Conservation (phyloP, 2,888 invertebrate species). For the Campoplex capitator region DNA sequence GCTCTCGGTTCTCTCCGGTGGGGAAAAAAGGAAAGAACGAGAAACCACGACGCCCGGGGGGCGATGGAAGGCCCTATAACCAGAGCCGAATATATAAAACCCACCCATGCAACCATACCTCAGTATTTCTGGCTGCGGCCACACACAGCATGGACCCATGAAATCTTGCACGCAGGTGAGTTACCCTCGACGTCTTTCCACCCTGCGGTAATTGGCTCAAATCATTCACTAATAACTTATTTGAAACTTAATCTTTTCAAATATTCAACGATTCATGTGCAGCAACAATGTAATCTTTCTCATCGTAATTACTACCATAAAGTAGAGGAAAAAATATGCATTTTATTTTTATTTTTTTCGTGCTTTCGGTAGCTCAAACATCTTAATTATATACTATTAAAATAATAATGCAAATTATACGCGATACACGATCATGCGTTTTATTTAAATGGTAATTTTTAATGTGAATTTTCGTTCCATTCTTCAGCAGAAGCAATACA, state of each 20-base stretch:
- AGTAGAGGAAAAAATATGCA: neutral
- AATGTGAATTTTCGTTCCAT: slow-evolving; percentile 12
- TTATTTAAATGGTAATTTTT: slow-evolving; percentile 19
- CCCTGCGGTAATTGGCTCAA: slow-evolving; percentile 36
- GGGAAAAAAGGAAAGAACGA: slow-evolving; percentile 47
- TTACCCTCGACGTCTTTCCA: slow-evolving; percentile 40
- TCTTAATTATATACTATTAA: slow-evolving; percentile 31
- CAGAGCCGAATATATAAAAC: slow-evolving; percentile 66
- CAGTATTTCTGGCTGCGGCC: slow-evolving; percentile 45
- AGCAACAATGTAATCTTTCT: neutral
- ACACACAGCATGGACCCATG: slow-evolving; percentile 50
- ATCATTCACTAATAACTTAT: slow-evolving; percentile 47
- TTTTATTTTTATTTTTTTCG: neutral
- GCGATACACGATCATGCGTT: slow-evolving; percentile 3
- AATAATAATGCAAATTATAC: slow-evolving; percentile 34
- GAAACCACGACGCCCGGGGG: slow-evolving; percentile 68
- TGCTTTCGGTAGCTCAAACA: slow-evolving; percentile 22
- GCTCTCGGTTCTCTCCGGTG: slow-evolving; percentile 65
- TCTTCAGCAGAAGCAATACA: neutral
- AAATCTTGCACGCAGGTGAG: slow-evolving; percentile 8
- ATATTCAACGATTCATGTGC: slow-evolving; percentile 33
- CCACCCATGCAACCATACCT: slow-evolving; percentile 58
- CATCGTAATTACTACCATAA: slow-evolving; percentile 3
- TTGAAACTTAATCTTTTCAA: slow-evolving; percentile 7
- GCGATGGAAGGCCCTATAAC: slow-evolving; percentile 72